These are phyloP conservation scores for Chymomyza procnemis DNA, from an alignment of 2,888 invertebrate genomes.

Conservation along the genomic window DNA sequence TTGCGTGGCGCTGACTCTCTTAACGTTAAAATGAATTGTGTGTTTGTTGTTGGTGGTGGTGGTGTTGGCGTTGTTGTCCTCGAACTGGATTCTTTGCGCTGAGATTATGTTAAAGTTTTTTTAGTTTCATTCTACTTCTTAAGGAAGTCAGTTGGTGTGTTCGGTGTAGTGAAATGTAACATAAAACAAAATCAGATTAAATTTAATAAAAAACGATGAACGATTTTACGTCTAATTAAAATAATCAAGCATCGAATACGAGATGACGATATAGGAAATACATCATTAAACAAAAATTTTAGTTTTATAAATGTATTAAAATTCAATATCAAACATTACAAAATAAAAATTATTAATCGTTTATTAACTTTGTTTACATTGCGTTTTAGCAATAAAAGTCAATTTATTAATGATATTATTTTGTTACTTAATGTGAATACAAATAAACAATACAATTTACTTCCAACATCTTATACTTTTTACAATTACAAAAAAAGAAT, in stretches of 20 bases:
- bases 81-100: conserved; percentile 73
- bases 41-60: conserved; percentile 20
- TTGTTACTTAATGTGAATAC: neutral
- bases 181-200: conserved; percentile 8
- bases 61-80: conserved; percentile 16
- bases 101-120: conserved; percentile 76
- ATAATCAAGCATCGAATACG: no score
- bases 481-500: conserved; percentile 49
- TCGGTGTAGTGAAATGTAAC: conserved; percentile 28
- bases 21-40: neutral
- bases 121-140: conserved; percentile 75
- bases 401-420: neutral
- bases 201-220: neutral
- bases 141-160: conserved; percentile 72
- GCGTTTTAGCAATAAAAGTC: no score
- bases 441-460: conserved; percentile 36
- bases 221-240: no score
- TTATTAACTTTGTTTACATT: no score
- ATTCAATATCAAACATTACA: conserved; percentile 17
- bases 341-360: neutral
- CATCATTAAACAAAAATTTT: conserved; percentile 29
- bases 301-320: conserved; percentile 65
- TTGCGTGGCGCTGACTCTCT: conserved; percentile 43
- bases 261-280: no score
- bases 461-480: conserved; percentile 14